phyloP scores from a whole-genome alignment of 2,888 invertebrate species.

The Meghimatium bilineatum region DNA sequence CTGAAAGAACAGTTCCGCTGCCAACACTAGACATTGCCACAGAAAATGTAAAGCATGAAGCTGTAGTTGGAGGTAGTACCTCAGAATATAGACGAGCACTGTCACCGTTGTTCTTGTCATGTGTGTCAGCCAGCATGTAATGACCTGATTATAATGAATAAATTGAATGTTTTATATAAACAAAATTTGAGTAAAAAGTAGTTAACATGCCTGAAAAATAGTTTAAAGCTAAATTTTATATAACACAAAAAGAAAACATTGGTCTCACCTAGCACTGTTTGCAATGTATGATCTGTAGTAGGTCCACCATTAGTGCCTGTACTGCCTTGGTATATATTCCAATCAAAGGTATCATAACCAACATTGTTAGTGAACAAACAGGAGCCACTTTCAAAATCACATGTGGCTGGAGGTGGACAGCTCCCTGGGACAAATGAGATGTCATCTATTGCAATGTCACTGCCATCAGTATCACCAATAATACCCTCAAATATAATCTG shows the following conservation, averaged over 20 bases:
- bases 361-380: slow-evolving; percentile 63
- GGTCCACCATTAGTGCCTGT: slow-evolving; percentile 83
- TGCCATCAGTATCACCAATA: slow-evolving; percentile 57
- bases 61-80: slow-evolving; percentile 50
- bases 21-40: slow-evolving; percentile 71
- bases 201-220: not conserved
- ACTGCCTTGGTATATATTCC: slow-evolving; percentile 64
- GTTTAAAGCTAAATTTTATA: not conserved
- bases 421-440: slow-evolving; percentile 58
- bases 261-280: slow-evolving; percentile 78
- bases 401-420: slow-evolving; percentile 63
- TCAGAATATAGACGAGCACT: slow-evolving; percentile 77
- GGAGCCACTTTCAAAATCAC: slow-evolving; percentile 69
- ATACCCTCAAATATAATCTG: slow-evolving; percentile 71
- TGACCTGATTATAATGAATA: slow-evolving; percentile 57
- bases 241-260: not conserved
- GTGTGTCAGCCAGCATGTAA: slow-evolving; percentile 67
- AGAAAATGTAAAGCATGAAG: slow-evolving; percentile 73
- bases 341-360: slow-evolving; percentile 68
- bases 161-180: not conserved
- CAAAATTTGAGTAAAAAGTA: not conserved
- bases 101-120: slow-evolving; percentile 73
- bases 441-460: slow-evolving; percentile 74
- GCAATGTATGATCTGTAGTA: slow-evolving; percentile 89
- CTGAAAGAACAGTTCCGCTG: slow-evolving; percentile 65